phyloP scores from a whole-genome alignment of 1,140 invertebrate species.

The Hyles vespertilio region DNA sequence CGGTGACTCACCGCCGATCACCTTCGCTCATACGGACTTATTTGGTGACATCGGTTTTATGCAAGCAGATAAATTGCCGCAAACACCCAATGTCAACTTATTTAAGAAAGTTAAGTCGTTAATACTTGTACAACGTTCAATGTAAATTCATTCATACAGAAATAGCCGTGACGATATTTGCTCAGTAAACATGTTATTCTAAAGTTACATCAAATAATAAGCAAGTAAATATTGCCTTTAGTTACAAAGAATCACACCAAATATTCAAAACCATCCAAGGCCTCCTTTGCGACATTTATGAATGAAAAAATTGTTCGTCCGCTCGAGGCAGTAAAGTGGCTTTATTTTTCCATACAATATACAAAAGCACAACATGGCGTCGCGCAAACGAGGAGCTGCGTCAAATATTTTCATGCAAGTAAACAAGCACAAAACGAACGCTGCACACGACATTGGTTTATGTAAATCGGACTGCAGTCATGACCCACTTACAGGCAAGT shows the following conservation, averaged over 20 bases:
- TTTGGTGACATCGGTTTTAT: slow-evolving; percentile 61
- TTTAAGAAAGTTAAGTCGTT: no score
- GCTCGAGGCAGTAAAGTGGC: no score
- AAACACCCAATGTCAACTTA: slow-evolving; percentile 44
- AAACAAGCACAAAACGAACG: slow-evolving; percentile 14
- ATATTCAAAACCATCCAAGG: no score
- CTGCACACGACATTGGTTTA: slow-evolving; percentile 43
- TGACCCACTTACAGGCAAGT: slow-evolving; percentile 40
- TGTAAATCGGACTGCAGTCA: slow-evolving; percentile 56
- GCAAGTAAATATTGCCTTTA: neutral
- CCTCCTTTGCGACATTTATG: no score
- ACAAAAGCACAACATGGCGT: no score
- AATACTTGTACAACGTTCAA: slow-evolving; percentile 17
- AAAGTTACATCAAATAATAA: neutral
- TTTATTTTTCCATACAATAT: no score
- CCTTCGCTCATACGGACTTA: slow-evolving; percentile 66
- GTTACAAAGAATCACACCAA: no score
- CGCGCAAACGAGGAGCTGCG: neutral
- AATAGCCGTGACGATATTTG: no score
- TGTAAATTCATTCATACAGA: no score
- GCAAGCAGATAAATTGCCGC: slow-evolving; percentile 15
- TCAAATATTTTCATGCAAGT: slow-evolving; percentile 4
- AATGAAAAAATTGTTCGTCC: no score
- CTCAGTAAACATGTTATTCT: no score
- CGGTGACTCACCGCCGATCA: slow-evolving; percentile 56